phyloP scores from a whole-genome alignment of 2,797 vertebrate species.

The Phrynocephalus vlangalii region DNA sequence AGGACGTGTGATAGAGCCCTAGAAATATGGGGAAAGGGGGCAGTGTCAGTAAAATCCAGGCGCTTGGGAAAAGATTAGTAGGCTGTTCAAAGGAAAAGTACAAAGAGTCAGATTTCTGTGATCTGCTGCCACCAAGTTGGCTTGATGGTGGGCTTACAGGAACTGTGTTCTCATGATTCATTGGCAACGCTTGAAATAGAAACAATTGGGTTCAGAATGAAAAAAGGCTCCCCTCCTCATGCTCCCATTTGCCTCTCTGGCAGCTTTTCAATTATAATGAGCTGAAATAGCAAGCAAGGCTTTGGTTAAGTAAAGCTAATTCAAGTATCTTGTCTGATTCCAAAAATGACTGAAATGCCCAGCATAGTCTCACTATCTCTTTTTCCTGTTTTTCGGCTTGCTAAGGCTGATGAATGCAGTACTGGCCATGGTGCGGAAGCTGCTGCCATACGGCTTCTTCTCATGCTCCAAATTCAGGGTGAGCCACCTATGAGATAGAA shows the following conservation, averaged over 20 bases:
- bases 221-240: constrained; percentile 13
- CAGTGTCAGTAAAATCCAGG: constrained; percentile 7
- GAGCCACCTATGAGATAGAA: background rate
- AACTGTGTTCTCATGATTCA: background rate
- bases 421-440: background rate
- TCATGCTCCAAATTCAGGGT: background rate
- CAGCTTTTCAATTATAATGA: constrained; percentile 34
- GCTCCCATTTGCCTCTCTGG: constrained; percentile 48
- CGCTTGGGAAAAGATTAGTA: constrained; percentile 34
- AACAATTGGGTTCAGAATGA: constrained; percentile 12
- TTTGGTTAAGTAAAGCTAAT: background rate
- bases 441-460: background rate
- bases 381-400: background rate
- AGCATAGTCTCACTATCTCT: background rate
- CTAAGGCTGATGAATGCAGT: background rate
- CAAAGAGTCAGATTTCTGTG: constrained; percentile 11
- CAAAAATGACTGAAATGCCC: constrained; percentile 1
- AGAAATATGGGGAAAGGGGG: constrained; percentile 32
- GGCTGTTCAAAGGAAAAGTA: constrained; percentile 22
- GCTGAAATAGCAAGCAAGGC: constrained; percentile 11
- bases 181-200: background rate
- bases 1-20: too few species aligned
- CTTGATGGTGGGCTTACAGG: background rate
- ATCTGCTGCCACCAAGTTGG: background rate
- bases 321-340: background rate